Conservation (phyloP, 2,888 invertebrate genomes). For the Stramonita haemastoma region DNA sequence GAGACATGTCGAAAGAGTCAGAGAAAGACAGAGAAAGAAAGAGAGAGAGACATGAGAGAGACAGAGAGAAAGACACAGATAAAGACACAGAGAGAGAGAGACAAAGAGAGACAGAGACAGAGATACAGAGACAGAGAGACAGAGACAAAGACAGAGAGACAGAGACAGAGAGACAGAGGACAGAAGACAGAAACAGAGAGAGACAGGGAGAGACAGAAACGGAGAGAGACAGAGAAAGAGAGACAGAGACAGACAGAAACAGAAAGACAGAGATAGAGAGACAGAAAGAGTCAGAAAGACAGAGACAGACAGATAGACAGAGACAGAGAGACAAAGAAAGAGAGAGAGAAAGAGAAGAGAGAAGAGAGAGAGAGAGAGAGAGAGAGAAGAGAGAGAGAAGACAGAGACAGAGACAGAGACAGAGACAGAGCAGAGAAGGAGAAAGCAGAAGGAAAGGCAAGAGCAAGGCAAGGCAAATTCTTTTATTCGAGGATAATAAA, state of each 20-base stretch:
- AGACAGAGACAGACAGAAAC: background rate
- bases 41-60: background rate
- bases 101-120: background rate
- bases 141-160: background rate
- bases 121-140: background rate
- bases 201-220: background rate
- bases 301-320: background rate
- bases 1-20: background rate
- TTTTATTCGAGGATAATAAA: too few species aligned
- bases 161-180: background rate
- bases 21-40: background rate
- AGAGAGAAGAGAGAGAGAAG: background rate
- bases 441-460: too few species aligned
- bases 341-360: background rate
- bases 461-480: too few species aligned
- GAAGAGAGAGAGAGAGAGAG: background rate
- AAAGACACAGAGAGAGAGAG: background rate
- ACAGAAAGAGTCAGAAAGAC: conserved; percentile 4
- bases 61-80: background rate
- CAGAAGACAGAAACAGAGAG: background rate
- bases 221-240: background rate
- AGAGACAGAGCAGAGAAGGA: too few species aligned
- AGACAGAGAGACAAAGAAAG: background rate
- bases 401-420: too few species aligned
- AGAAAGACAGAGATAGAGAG: background rate